A percentile compares a stretch with the other conserved stretches of the same genome.
Conservation (phyloP, 2,888 invertebrate species). For the Pimpla rufipes region DNA sequence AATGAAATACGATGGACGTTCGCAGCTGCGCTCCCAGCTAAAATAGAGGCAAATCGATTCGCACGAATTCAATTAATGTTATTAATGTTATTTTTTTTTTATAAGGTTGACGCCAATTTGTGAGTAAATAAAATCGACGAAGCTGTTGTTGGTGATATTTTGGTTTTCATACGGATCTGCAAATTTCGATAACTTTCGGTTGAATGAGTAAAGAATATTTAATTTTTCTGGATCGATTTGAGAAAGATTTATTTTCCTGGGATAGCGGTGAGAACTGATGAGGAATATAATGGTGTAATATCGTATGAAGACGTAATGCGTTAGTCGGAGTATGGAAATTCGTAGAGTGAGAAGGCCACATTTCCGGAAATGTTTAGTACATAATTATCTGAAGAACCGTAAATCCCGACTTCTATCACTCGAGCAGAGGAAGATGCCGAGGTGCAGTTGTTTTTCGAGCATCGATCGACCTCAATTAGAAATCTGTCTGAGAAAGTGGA, state of each 20-base stretch:
- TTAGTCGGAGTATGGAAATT: slow-evolving; percentile 28
- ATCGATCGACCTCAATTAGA: slow-evolving; percentile 19
- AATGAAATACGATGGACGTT: slow-evolving; percentile 7
- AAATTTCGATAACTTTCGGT: neutral
- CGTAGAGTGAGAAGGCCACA: slow-evolving; percentile 18
- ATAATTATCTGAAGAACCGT: slow-evolving; percentile 21
- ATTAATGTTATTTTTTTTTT: slow-evolving; percentile 17
- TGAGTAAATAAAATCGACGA: neutral
- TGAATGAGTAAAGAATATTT: neutral
- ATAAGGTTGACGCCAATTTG: slow-evolving; percentile 6
- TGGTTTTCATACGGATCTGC: neutral
- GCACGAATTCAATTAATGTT: slow-evolving; percentile 15
- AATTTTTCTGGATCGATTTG: slow-evolving; percentile 48
- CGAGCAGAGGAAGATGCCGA: slow-evolving; percentile 13
- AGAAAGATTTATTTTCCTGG: slow-evolving; percentile 1
- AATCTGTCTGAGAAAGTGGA: slow-evolving; percentile 16
- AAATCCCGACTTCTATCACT: slow-evolving; percentile 1
- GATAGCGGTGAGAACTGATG: slow-evolving; percentile 12
- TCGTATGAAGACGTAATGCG: slow-evolving; percentile 19
- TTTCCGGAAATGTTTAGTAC: slow-evolving; percentile 27
- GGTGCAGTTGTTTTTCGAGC: slow-evolving; percentile 20
- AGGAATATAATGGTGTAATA: slow-evolving; percentile 12
- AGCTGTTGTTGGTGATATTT: neutral
- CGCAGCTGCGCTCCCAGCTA: neutral
- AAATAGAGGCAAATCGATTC: slow-evolving; percentile 5